Percentiles rank a stretch among this genome's conserved stretches.
phyloP scores from a whole-genome alignment of 2,888 invertebrate genomes.

The Mythimna impura region DNA sequence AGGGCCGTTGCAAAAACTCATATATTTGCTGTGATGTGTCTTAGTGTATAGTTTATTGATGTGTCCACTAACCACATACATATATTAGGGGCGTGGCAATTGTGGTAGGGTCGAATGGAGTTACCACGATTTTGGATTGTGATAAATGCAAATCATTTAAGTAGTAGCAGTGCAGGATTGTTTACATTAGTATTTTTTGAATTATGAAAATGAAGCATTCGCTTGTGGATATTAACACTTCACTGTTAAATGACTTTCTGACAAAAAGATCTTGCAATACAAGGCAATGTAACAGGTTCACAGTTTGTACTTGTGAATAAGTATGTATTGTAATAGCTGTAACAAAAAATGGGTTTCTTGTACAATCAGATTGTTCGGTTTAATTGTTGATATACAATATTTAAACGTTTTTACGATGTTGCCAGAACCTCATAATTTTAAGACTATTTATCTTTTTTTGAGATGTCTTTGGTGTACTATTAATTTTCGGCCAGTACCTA shows the following conservation, averaged over 20 bases:
- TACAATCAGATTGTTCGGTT: not conserved
- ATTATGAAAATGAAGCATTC: not conserved
- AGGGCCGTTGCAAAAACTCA: slow-evolving; percentile 15
- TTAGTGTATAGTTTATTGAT: slow-evolving; percentile 36
- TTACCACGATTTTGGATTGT: not conserved
- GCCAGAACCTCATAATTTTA: not conserved
- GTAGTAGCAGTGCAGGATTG: not conserved
- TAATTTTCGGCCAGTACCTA: not conserved
- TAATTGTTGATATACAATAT: not conserved
- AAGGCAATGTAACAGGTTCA: slow-evolving; percentile 34
- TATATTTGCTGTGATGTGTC: slow-evolving; percentile 24
- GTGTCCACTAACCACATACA: slow-evolving; percentile 27
- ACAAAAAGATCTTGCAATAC: not conserved
- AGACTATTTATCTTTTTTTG: not conserved
- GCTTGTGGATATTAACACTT: slow-evolving; percentile 10
- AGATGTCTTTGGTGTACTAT: too few species aligned
- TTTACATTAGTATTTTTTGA: not conserved
- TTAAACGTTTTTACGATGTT: slow-evolving; percentile 6
- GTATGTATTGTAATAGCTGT: slow-evolving; percentile 10
- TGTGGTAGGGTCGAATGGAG: slow-evolving; percentile 1
- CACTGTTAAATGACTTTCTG: not conserved
- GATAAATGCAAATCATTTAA: not conserved
- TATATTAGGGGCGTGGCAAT: slow-evolving; percentile 2
- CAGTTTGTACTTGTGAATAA: slow-evolving; percentile 15
- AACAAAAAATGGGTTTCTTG: slow-evolving; percentile 24